Conservation (phyloP, 2,113 vertebrate species). For the Psilopogon haemacephalus region DNA sequence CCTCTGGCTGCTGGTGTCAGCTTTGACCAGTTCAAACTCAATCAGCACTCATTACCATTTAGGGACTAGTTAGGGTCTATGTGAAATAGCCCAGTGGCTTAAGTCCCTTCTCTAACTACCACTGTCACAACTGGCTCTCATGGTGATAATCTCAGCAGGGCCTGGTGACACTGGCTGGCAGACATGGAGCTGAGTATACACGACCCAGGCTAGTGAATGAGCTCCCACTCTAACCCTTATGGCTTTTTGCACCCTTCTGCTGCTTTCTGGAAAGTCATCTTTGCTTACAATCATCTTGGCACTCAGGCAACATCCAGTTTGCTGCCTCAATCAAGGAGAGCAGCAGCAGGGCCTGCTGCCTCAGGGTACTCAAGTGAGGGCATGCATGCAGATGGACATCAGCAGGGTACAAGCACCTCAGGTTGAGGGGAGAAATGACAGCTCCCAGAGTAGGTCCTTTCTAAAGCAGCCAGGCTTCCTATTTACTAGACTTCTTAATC, state of each 20-base stretch:
- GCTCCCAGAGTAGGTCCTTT: not conserved
- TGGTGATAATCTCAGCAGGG: fast-evolving
- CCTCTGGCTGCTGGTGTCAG: not conserved
- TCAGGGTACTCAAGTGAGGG: not conserved
- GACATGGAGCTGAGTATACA: not conserved
- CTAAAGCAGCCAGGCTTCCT: not conserved
- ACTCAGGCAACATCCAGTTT: fast-evolving
- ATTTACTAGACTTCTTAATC: not conserved
- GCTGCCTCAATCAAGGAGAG: fast-evolving
- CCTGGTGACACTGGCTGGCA: not conserved
- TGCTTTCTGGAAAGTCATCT: not conserved
- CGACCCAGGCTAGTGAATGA: not conserved
- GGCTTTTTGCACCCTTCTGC: not conserved
- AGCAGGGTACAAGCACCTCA: not conserved
- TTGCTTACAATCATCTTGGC: not conserved
- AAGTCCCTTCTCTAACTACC: not conserved
- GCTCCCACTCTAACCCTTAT: fast-evolving
- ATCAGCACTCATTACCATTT: not conserved
- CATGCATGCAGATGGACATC: fast-evolving
- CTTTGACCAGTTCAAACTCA: not conserved
- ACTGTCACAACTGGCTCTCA: not conserved
- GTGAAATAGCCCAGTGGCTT: not conserved
- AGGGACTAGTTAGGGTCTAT: not conserved
- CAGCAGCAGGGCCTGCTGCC: not conserved
- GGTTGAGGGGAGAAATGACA: not conserved